These are phyloP conservation scores for Pyrrhia umbra DNA, from an alignment of 2,888 invertebrate genomes.

Conservation along the genomic window DNA sequence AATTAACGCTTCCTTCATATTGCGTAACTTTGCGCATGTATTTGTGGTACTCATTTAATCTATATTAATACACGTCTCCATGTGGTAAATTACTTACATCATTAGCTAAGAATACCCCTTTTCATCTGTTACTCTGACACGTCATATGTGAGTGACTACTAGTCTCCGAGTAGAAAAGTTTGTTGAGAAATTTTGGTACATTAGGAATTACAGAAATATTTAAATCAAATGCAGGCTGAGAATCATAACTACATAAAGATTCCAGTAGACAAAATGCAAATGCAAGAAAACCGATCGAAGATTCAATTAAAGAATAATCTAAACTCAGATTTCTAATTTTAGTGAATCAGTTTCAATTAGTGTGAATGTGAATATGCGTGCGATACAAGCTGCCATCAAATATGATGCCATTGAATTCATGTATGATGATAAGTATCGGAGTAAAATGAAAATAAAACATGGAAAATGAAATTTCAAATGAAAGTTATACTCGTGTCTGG, in stretches of 20 bases:
- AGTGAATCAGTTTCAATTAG: no score
- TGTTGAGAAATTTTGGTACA: no score
- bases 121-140: conserved; percentile 12
- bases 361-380: no score
- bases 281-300: no score
- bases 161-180: no score
- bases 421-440: not conserved
- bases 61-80: conserved; percentile 32
- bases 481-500: not conserved
- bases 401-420: not conserved
- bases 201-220: not conserved
- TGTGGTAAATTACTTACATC: conserved; percentile 39
- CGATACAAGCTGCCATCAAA: not conserved
- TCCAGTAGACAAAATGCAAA: no score
- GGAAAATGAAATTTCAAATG: not conserved
- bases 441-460: not conserved
- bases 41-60: conserved; percentile 38
- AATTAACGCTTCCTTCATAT: conserved; percentile 53
- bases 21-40: conserved; percentile 49
- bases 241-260: no score
- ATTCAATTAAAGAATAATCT: no score
- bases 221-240: no score
- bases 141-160: conserved; percentile 4
- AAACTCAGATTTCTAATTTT: no score
- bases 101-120: conserved; percentile 46